Conservation (phyloP, 2,113 vertebrate genomes). For the Acrocephalus arundinaceus region DNA sequence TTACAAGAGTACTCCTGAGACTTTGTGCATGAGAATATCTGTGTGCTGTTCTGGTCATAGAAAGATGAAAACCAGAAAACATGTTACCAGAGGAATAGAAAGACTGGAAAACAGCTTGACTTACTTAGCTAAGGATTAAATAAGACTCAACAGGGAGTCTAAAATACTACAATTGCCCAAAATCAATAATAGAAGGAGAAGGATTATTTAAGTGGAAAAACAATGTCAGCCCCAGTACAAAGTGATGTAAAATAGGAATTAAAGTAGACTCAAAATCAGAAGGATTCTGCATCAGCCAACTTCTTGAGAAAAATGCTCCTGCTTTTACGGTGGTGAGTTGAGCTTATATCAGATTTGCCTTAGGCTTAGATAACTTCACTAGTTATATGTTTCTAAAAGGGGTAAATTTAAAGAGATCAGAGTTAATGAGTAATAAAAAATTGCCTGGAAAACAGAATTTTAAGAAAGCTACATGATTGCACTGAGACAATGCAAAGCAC, state of each 20-base stretch:
- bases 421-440: not conserved
- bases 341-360: not conserved
- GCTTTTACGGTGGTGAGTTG: not conserved
- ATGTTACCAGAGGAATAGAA: not conserved
- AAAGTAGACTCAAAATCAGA: not conserved
- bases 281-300: not conserved
- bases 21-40: not conserved
- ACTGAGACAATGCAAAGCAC: not conserved
- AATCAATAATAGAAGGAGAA: slow-evolving; percentile 1
- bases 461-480: not conserved
- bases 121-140: slow-evolving; percentile 15
- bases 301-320: not conserved
- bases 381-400: not conserved
- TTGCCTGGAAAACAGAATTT: not conserved
- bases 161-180: not conserved
- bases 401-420: not conserved
- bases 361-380: not conserved
- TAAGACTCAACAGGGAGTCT: not conserved
- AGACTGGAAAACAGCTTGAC: slow-evolving; percentile 21
- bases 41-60: not conserved
- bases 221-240: not conserved
- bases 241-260: not conserved
- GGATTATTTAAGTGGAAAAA: not conserved
- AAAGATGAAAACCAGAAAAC: slow-evolving; percentile 3
- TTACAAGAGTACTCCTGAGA: not conserved